Evolutionary conservation across 1,140 invertebrate species (phyloP).

Genomic region (Lysiphlebus fabarum): DNA sequence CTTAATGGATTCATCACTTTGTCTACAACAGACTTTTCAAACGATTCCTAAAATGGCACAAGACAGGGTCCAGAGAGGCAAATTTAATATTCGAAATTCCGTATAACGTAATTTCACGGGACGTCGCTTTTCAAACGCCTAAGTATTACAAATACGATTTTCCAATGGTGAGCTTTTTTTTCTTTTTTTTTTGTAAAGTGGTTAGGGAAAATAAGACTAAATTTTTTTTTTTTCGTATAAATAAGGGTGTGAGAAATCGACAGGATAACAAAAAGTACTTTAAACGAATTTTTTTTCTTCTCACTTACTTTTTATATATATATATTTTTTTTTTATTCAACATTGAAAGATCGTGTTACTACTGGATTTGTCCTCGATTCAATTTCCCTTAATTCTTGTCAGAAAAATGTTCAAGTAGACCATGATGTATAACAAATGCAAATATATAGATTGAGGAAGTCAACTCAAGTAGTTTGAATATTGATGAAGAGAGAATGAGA

Average conservation of each 20-base stretch:
- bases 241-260: constrained; percentile 20
- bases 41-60: constrained; percentile 19
- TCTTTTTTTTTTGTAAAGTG: constrained; percentile 11
- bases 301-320: constrained; percentile 34
- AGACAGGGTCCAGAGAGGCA: constrained; percentile 28
- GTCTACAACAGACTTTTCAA: too few species aligned
- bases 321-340: constrained; percentile 24
- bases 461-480: constrained; percentile 4
- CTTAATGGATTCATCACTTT: too few species aligned
- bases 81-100: constrained; percentile 43
- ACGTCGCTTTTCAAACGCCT: constrained; percentile 34
- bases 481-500: constrained; percentile 1
- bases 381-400: constrained; percentile 19
- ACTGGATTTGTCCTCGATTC: constrained; percentile 22
- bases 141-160: constrained; percentile 45
- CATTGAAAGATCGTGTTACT: constrained; percentile 26
- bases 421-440: constrained; percentile 10
- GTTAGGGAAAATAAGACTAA: constrained; percentile 12
- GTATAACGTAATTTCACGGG: constrained; percentile 40
- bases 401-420: constrained; percentile 1
- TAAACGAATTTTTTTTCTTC: constrained; percentile 20
- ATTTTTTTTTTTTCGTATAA: background rate
- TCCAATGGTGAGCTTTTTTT: constrained; percentile 20
- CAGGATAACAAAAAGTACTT: constrained; percentile 28
- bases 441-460: constrained; percentile 7